phyloP scores from a whole-genome alignment of 1,140 invertebrate species.

The Drosophila sp. region DNA sequence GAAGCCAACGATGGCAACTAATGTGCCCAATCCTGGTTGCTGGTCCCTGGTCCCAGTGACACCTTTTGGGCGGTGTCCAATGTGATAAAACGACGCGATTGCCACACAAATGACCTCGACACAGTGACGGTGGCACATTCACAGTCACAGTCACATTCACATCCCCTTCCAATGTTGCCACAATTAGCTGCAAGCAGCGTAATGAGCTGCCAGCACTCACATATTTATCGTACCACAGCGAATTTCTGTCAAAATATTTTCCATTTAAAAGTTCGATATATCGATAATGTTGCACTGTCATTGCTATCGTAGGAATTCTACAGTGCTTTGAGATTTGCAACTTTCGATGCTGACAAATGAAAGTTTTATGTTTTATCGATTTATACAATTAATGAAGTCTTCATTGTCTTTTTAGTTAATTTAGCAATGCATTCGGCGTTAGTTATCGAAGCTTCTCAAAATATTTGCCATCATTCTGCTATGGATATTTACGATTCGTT shows the following conservation, averaged over 20 bases:
- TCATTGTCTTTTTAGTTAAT: no score
- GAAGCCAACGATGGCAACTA: conserved; percentile 37
- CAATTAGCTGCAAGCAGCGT: conserved; percentile 20
- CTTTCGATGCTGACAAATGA: not conserved
- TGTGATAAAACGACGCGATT: conserved; percentile 44
- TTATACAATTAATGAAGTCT: no score
- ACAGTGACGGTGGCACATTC: conserved; percentile 5
- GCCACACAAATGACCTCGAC: conserved; percentile 48
- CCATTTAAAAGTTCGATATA: not conserved
- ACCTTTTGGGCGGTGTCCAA: conserved; percentile 45
- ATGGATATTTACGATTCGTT: no score
- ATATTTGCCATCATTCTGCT: no score
- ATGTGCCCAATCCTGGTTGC: no score
- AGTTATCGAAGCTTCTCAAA: no score
- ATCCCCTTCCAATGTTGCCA: not conserved
- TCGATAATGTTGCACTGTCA: not conserved
- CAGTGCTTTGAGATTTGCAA: not conserved
- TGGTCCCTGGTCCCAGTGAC: conserved; percentile 2
- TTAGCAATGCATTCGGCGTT: no score
- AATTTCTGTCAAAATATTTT: not conserved
- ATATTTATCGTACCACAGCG: conserved; percentile 8
- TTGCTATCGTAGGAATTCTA: not conserved
- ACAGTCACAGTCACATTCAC: not conserved
- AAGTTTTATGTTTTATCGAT: not conserved
- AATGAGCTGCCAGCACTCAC: conserved; percentile 20